phyloP scores from a whole-genome alignment of 2,888 invertebrate species.

The Sphaerophoria taeniata region DNA sequence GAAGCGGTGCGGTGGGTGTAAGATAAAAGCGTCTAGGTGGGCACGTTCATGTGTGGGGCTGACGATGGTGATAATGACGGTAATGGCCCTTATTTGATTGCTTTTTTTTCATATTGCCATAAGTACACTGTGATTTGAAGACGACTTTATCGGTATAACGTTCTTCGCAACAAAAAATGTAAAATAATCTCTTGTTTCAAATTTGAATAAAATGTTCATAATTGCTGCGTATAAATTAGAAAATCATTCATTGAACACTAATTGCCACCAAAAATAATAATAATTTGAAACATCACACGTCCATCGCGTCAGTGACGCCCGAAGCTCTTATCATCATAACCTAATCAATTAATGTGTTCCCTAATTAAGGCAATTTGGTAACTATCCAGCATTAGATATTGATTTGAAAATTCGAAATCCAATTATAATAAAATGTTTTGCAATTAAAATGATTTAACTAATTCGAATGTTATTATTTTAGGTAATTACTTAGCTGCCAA shows the following conservation, averaged over 20 bases:
- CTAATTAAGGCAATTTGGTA: conserved; percentile 17
- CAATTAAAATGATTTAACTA: neutral
- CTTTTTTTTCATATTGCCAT: too few relatives aligned
- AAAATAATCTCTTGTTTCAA: too few relatives aligned
- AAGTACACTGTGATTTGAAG: too few relatives aligned
- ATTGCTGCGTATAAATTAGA: too few relatives aligned
- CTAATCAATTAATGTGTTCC: conserved; percentile 2
- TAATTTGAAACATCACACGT: neutral
- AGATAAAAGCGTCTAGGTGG: neutral
- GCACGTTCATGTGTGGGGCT: too few relatives aligned
- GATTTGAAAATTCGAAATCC: conserved; percentile 4
- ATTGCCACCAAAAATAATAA: too few relatives aligned
- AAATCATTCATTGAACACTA: too few relatives aligned
- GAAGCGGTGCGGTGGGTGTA: conserved; percentile 2
- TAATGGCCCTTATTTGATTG: too few relatives aligned
- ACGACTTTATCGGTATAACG: too few relatives aligned
- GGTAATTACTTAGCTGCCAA: neutral
- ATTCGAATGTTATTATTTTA: neutral
- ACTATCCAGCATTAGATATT: neutral
- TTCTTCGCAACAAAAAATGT: too few relatives aligned
- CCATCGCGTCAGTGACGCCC: neutral
- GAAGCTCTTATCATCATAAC: neutral
- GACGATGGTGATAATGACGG: too few relatives aligned
- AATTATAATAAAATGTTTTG: neutral
- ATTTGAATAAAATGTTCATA: too few relatives aligned